Evolutionary conservation across 2,113 vertebrate species (phyloP).

Genomic region (Pygoscelis adeliae): DNA sequence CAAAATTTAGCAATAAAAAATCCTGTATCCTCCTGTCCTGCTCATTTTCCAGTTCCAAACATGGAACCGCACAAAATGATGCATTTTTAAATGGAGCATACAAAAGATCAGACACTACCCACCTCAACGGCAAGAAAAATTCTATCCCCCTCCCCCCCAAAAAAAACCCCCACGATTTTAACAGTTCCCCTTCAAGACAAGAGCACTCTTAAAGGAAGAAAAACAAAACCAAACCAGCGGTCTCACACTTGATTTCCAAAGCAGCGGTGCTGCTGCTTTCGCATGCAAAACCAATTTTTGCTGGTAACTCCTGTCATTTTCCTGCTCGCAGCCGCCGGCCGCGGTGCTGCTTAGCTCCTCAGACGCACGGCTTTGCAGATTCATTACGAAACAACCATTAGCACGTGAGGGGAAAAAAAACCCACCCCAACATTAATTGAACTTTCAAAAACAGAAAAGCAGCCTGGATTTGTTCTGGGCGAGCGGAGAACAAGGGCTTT

Average conservation of each 20-base stretch:
- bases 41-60: background rate
- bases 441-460: background rate
- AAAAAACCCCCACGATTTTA: background rate
- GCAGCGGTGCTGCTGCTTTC: background rate
- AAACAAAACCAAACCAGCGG: background rate
- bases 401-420: background rate
- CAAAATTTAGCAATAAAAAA: background rate
- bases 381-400: background rate
- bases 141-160: accelerated
- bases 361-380: background rate
- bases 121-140: background rate
- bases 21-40: background rate
- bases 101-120: background rate
- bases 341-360: background rate
- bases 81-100: background rate
- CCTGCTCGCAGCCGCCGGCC: background rate
- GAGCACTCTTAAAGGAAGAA: background rate
- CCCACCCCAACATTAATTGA: background rate
- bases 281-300: background rate
- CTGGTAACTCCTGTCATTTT: background rate
- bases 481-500: background rate
- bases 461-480: background rate
- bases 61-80: background rate
- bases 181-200: background rate
- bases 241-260: background rate